A percentile compares a stretch with the other conserved stretches of the same genome.
phyloP scores from a whole-genome alignment of 2,888 invertebrate species.

The Troides helena region DNA sequence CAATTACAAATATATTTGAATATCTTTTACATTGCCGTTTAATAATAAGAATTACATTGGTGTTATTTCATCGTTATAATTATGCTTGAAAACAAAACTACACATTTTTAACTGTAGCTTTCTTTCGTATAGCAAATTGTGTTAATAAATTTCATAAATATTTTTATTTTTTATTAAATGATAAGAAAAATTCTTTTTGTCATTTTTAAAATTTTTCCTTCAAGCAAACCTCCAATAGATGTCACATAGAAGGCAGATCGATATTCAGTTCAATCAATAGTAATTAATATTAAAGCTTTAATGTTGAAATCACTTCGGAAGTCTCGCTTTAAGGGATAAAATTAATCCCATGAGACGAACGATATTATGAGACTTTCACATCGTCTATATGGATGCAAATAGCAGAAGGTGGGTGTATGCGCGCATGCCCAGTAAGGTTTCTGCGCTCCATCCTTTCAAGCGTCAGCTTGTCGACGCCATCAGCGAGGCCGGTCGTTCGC shows the following conservation, averaged over 20 bases:
- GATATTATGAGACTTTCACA: conserved; percentile 36
- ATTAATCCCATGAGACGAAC: conserved; percentile 11
- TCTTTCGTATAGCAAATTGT: not conserved
- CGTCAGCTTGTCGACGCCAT: conserved; percentile 57
- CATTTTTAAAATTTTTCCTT: not conserved
- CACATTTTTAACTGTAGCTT: not conserved
- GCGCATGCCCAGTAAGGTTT: conserved; percentile 65
- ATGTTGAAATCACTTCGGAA: conserved; percentile 16
- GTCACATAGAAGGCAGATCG: too few species aligned
- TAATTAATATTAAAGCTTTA: conserved; percentile 10
- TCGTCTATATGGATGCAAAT: conserved; percentile 47
- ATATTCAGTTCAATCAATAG: not conserved
- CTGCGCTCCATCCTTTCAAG: conserved; percentile 56
- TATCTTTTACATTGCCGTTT: too few species aligned
- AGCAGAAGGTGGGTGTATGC: conserved; percentile 49
- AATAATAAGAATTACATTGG: not conserved
- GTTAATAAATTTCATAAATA: not conserved
- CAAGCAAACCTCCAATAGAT: not conserved
- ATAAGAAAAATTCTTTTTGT: not conserved
- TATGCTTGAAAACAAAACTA: not conserved
- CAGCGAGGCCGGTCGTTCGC: conserved; percentile 60
- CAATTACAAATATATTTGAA: too few species aligned
- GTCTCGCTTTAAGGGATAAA: conserved; percentile 4
- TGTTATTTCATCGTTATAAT: not conserved
- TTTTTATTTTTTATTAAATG: not conserved